Evolutionary conservation across 1,140 invertebrate species (phyloP), one percentile per base, ranked within the genome.

Genomic region (Microplitis demolitor): DNA sequence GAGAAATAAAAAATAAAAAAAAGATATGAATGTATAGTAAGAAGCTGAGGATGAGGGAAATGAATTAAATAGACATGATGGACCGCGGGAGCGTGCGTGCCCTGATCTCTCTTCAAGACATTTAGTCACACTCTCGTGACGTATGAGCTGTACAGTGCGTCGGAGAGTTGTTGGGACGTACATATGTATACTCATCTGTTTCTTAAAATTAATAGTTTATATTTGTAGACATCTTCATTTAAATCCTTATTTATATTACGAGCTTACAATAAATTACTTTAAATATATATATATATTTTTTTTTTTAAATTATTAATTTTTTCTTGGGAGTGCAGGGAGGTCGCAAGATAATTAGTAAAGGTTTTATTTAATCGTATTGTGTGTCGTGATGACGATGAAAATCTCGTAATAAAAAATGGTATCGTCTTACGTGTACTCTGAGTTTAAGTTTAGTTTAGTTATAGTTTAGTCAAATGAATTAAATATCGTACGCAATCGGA

Each of bases 81-180:
- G 83, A 85, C 80, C 78, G 82, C 75, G 73, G 66, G 77, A 77
- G 79, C 78, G 78, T 84, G 82, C 76, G 73, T 45, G 77, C 73
- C 78, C 77, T 77, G 79, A 82, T 84, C 82, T 83, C 79, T 84
- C 79, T 75, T 79, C 80, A 77, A 77, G 69, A 67, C 81, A 77
- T 81, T 83, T 73, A 77, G 72, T 82, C 77, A 77, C 66, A 67
- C 39, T 53, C 50, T 67, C 1, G 39, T 67, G 50, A 67, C 66
- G 45, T 67, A 67, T 67, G 62, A 50, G 56, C 16, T 58, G 39
- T 6, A 45, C 39, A 45, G 39, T 45, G 66, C 51, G 39, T 51
- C 14, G 51, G 35, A 62, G 33, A 62, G 16, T 24, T 60, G 31
- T 60, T 24, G 56, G 33, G 9, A 60, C 31, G 33, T 14, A 8